A percentile compares a stretch with the other conserved stretches of the same genome.
phyloP scores from a whole-genome alignment of 2,113 vertebrate species.

The Lepus timidus region DNA sequence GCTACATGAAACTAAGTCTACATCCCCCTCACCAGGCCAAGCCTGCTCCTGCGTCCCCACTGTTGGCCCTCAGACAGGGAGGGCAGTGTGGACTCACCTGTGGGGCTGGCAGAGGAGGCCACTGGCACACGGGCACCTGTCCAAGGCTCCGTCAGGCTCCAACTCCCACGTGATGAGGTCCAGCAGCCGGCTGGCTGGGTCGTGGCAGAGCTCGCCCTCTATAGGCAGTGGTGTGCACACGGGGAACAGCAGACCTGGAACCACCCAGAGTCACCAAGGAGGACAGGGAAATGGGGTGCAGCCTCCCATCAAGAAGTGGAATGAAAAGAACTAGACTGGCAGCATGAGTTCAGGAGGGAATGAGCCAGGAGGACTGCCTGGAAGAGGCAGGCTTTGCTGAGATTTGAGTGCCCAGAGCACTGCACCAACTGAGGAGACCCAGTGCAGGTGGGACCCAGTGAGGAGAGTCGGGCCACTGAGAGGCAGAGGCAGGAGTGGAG shows the following conservation, averaged over 20 bases:
- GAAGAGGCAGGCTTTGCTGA: neutral
- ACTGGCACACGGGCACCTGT: constrained; percentile 93
- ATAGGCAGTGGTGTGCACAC: constrained; percentile 93
- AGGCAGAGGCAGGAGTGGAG: neutral
- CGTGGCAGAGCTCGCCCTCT: constrained; percentile 92
- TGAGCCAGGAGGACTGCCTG: neutral
- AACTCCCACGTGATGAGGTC: constrained; percentile 94
- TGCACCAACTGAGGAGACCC: neutral
- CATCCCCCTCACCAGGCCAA: neutral
- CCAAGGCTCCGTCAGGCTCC: constrained; percentile 89
- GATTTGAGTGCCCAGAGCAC: neutral
- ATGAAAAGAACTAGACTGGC: neutral
- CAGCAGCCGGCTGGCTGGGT: constrained; percentile 90
- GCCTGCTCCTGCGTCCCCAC: neutral
- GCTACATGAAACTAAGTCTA: neutral
- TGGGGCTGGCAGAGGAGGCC: constrained; percentile 93
- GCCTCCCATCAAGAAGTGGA: neutral
- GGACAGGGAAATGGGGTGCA: neutral
- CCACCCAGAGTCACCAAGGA: neutral
- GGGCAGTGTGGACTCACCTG: constrained; percentile 86
- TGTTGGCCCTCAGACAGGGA: neutral
- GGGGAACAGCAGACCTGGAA: constrained; percentile 92
- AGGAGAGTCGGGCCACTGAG: neutral
- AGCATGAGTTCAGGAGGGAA: neutral
- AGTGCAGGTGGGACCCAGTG: neutral